Evolutionary conservation across 1,140 invertebrate species (phyloP), one percentile per base, ranked within the genome.

Genomic region (Atopsyche davidsoni): DNA sequence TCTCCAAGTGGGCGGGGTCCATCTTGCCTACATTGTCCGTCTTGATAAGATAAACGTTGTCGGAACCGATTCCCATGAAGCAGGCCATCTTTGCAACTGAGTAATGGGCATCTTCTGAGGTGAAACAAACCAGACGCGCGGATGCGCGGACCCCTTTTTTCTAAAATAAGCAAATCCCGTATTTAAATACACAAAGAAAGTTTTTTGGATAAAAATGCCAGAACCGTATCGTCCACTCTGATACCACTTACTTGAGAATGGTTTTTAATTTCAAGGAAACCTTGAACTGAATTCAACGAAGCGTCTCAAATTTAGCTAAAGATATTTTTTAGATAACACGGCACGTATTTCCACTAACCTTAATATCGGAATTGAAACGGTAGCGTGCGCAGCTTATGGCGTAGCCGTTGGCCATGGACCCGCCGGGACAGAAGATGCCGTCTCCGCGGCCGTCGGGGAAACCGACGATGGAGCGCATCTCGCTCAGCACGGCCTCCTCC

Each of bases 391-490:
- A 80, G 61, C 89, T 88, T 46, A 98, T 91, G 10, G 89, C 93
- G 65, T 98, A 98, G 49, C 94, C 86, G 65, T 98, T 98, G 2
- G 93, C 87, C 57, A 97, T 87, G 1, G 92, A 94, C 0, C 95
- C 95, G 22, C 95, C 95, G 7, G 95, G 95, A 62, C 88, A 90
- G 69, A 98, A 96, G 36, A 97, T 91, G 0, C 91, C 94, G 69
- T 92, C 89, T 2, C 80, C 80, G 10, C 86, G 83, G 0, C 85
- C 87, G 9, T 80, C 69, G 3, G 77, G 68, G 77, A 87, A 97
- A 0, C 95, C 94, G 24, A 98, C 80, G 14, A 91, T 81, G 13
- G 72, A 71, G 28, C 90, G 77, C 92, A 98, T 96, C 60, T 89
- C 85, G 1, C 67, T 62, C 23, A 93, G 67, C 0, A 92, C 82